Evolutionary conservation across 2,888 invertebrate genomes (phyloP), one percentile per base, ranked within the genome.

Genomic region (Acronicta alni): DNA sequence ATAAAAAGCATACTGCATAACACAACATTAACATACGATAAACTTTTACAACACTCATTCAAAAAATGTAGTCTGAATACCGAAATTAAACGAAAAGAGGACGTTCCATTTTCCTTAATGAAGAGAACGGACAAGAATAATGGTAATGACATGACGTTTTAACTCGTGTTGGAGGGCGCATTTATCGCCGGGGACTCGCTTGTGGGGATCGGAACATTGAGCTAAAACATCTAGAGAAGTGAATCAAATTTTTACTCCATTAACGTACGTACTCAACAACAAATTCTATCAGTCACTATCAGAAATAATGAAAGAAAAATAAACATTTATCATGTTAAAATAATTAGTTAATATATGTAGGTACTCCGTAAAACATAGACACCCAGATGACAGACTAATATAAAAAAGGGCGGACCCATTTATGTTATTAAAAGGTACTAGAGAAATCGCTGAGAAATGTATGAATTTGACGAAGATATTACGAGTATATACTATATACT

Each of bases 51-150:
- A 39, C 49, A 18, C 16, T 23, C 39, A 16, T 58, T 53, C 37
- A 52, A 38, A 48, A 54, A 45, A 57, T 38, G 18, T 54, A 32
- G 39, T 10, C 54, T 35, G 35, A 35, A 30, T 43, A 43, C 39
- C 15, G 52, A 32, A 55, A 71, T 61, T 20, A 67, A 59, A 56
- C 32, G 42, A 46, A 68, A 62, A 47, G 66, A 56, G 57, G 47
- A 23, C 59, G 58, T 71, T 62, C 72, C 70, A 73, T 82, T 82
- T 71, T 62, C 67, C 64, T 64, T 81, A 79, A 82, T 80, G 79
- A 79, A 77, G 76, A 76, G 68, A 67, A 71, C 64, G 69, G 67
- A 67, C 71, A 62, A 73, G 64, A 76, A 66, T 68, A 63, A 72
- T 57, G 67, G 45, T 59, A 67, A 72, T 63, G 67, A 64, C 67